Conservation (phyloP, 2,888 invertebrate species). For the Cylloceria caligata region DNA sequence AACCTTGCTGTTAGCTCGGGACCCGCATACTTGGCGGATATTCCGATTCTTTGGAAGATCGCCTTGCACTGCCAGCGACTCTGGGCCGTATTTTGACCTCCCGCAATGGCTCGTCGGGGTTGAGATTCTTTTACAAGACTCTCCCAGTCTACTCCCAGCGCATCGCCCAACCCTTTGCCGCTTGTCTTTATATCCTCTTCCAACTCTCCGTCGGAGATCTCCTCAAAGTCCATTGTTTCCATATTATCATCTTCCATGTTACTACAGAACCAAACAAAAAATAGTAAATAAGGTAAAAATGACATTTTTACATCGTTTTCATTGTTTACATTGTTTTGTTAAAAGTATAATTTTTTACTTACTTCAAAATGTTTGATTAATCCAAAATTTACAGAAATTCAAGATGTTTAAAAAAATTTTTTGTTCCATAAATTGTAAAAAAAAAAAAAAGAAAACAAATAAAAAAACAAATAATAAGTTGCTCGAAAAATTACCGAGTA, state of each 20-base stretch:
- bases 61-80: slow-evolving; percentile 93
- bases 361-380: no score
- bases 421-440: no score
- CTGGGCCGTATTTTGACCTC: slow-evolving; percentile 87
- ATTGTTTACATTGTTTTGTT: no score
- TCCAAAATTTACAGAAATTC: no score
- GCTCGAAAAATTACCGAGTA: neutral
- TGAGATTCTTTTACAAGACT: slow-evolving; percentile 93
- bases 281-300: neutral
- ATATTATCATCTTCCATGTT: slow-evolving; percentile 89
- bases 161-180: slow-evolving; percentile 92
- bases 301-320: no score
- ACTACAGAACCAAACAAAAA: slow-evolving; percentile 83
- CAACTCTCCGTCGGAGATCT: slow-evolving; percentile 95
- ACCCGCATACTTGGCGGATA: slow-evolving; percentile 92
- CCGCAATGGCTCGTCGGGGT: slow-evolving; percentile 82
- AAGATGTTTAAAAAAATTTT: no score
- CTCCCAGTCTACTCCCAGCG: slow-evolving; percentile 98
- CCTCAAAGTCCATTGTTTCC: slow-evolving; percentile 93
- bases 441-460: no score
- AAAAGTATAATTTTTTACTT: no score
- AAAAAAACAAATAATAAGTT: no score
- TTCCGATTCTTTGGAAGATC: slow-evolving; percentile 92
- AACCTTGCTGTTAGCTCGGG: slow-evolving; percentile 86
- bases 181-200: slow-evolving; percentile 91